Percentiles rank a stretch among this genome's conserved stretches.
phyloP scores from a whole-genome alignment of 2,113 vertebrate genomes.

The Chloebia gouldiae region DNA sequence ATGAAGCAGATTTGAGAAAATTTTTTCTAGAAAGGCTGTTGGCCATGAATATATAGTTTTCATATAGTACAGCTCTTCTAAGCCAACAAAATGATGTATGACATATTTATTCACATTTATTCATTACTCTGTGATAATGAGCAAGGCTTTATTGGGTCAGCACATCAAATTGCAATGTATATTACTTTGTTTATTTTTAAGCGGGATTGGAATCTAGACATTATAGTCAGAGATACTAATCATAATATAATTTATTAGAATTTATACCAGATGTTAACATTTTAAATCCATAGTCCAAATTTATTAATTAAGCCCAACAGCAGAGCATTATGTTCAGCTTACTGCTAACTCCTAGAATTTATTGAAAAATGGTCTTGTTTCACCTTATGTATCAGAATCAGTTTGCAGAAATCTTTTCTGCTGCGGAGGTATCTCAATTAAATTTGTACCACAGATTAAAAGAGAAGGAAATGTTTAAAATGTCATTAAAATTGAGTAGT shows the following conservation, averaged over 20 bases:
- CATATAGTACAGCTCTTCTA: neutral
- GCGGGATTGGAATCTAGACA: neutral
- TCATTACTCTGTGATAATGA: neutral
- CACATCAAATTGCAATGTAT: neutral
- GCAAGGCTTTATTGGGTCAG: neutral
- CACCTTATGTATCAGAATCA: neutral
- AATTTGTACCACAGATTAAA: slow-evolving; percentile 20
- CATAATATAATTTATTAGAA: neutral
- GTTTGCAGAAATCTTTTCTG: neutral
- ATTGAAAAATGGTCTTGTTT: neutral
- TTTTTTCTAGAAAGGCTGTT: neutral
- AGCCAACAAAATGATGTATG: neutral
- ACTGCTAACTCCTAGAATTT: neutral
- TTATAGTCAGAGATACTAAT: neutral
- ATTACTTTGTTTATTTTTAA: slow-evolving; percentile 7
- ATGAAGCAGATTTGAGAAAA: neutral
- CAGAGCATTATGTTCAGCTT: neutral
- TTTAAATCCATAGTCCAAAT: slow-evolving; percentile 6
- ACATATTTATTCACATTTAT: neutral
- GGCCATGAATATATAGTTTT: neutral
- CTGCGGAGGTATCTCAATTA: neutral
- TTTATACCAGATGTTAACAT: neutral
- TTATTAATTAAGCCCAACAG: slow-evolving; percentile 15
- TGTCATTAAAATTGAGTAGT: slow-evolving; percentile 9
- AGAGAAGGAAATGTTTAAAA: slow-evolving; percentile 30